These are phyloP conservation scores for Stenopsyche tienmushanensis DNA, from an alignment of 1,140 invertebrate genomes.

Conservation along the genomic window DNA sequence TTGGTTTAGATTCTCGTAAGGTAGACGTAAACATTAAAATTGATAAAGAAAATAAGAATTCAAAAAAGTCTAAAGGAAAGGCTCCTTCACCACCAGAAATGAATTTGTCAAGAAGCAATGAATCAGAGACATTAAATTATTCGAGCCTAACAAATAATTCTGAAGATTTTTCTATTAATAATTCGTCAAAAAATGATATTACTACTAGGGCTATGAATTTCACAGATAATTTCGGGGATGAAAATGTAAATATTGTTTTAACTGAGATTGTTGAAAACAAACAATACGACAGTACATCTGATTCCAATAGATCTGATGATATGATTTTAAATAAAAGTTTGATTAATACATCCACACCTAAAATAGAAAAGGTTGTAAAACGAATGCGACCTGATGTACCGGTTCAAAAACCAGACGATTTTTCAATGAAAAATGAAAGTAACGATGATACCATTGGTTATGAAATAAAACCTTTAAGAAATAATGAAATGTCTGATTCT, in stretches of 20 bases:
- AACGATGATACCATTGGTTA: slow-evolving; percentile 55
- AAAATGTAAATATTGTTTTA: slow-evolving; percentile 3
- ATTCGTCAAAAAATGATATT: slow-evolving; percentile 13
- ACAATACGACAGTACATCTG: background rate
- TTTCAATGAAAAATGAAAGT: slow-evolving; percentile 47
- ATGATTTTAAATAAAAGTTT: slow-evolving; percentile 36
- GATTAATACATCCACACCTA: slow-evolving; percentile 42
- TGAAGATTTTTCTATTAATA: slow-evolving; percentile 27
- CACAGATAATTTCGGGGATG: slow-evolving; percentile 39
- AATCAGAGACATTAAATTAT: slow-evolving; percentile 25
- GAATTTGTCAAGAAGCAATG: slow-evolving; percentile 45
- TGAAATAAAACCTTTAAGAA: slow-evolving; percentile 46
- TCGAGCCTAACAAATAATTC: slow-evolving; percentile 18
- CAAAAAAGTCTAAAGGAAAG: slow-evolving; percentile 70
- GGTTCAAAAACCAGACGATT: slow-evolving; percentile 50
- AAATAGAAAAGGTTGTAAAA: slow-evolving; percentile 38
- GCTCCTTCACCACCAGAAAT: slow-evolving; percentile 66
- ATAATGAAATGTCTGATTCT: slow-evolving; percentile 52
- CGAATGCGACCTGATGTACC: slow-evolving; percentile 37
- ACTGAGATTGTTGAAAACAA: no score
- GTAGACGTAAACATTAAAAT: slow-evolving; percentile 45
- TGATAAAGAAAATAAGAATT: slow-evolving; percentile 51
- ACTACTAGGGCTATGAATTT: slow-evolving; percentile 33
- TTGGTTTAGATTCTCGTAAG: slow-evolving; percentile 47
- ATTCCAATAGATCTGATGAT: slow-evolving; percentile 39